These are phyloP conservation scores for Bathynomus jamesi DNA, from an alignment of 1,140 invertebrate species.

Conservation along the genomic window DNA sequence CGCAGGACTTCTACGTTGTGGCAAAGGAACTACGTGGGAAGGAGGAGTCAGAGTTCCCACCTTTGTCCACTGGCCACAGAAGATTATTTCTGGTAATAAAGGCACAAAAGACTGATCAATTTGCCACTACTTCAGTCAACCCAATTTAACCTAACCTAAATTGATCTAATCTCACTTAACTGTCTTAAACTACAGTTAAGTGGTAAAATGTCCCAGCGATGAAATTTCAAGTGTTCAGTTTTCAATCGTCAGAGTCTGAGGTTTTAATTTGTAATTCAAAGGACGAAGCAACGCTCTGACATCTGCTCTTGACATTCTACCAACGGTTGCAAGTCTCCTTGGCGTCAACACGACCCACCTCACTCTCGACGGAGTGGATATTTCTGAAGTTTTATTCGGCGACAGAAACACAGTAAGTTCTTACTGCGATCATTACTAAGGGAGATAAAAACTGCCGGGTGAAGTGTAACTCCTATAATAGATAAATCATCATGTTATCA, in stretches of 20 bases:
- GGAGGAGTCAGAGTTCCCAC: constrained; percentile 36
- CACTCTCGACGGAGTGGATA: constrained; percentile 25
- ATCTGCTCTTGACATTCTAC: constrained; percentile 25
- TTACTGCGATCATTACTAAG: constrained; percentile 17
- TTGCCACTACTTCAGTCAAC: too few relatives aligned
- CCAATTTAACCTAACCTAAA: too few relatives aligned
- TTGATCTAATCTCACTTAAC: too few relatives aligned
- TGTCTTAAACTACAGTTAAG: too few relatives aligned
- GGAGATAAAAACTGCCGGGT: background rate
- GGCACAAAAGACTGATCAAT: too few relatives aligned
- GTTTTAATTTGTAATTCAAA: too few relatives aligned
- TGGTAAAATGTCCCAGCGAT: too few relatives aligned
- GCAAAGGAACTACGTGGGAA: constrained; percentile 37
- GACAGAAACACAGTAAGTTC: background rate
- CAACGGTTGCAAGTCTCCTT: constrained; percentile 22
- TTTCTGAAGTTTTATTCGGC: constrained; percentile 15
- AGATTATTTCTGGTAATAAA: constrained; percentile 21
- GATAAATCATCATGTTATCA: too few relatives aligned
- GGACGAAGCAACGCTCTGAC: constrained; percentile 17
- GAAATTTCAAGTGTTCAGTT: too few relatives aligned
- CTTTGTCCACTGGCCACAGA: constrained; percentile 25
- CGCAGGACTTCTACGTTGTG: constrained; percentile 32
- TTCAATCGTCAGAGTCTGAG: too few relatives aligned
- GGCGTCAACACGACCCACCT: constrained; percentile 13
- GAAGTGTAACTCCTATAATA: background rate